Evolutionary conservation across 2,113 vertebrate species (phyloP).

Genomic region (Lonchura striata): DNA sequence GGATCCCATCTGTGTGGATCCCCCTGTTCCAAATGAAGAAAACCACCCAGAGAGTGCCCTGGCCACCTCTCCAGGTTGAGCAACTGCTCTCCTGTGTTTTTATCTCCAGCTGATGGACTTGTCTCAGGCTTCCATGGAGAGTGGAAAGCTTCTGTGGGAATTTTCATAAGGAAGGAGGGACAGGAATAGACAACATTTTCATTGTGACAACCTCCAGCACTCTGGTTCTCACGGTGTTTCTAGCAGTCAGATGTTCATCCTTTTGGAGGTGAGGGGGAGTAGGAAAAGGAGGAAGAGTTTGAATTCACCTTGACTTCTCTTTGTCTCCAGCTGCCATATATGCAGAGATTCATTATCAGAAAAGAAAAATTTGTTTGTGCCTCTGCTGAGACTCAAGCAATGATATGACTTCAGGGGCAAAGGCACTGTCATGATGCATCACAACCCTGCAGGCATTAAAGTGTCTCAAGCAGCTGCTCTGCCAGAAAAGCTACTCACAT

Average conservation of each 20-base stretch:
- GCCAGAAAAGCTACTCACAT: slow-evolving; percentile 18
- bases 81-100: neutral
- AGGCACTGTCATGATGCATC: slow-evolving; percentile 24
- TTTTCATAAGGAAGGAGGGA: neutral
- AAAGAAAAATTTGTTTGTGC: neutral
- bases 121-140: neutral
- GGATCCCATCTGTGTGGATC: neutral
- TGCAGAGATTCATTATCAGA: neutral
- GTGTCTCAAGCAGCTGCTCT: slow-evolving; percentile 9
- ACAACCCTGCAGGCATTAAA: slow-evolving; percentile 5
- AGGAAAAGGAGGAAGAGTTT: neutral
- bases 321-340: slow-evolving; percentile 20
- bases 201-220: neutral
- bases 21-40: neutral
- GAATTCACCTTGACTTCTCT: slow-evolving; percentile 36
- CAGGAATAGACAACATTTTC: neutral
- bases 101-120: neutral
- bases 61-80: neutral
- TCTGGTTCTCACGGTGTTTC: neutral
- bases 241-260: neutral
- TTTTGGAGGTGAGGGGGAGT: neutral
- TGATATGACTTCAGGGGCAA: slow-evolving; percentile 14
- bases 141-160: neutral
- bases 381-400: neutral
- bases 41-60: neutral